Percentiles rank a stretch among this genome's conserved stretches.
Evolutionary conservation across 2,797 vertebrate genomes (phyloP).

Genomic region (Enteromius paludinosus): DNA sequence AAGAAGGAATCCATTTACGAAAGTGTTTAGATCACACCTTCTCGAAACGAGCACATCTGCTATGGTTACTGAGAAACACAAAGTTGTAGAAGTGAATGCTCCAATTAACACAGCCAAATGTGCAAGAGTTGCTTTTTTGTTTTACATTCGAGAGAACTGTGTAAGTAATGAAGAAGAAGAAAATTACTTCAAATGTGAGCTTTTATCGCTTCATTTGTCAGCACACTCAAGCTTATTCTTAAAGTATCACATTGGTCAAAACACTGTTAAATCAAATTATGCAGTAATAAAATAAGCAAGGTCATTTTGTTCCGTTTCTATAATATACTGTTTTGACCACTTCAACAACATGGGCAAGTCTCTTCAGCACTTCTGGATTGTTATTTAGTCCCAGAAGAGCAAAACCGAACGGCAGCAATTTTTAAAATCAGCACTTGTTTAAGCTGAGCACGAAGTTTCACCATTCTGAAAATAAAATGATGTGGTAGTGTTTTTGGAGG

Average conservation of each 20-base stretch:
- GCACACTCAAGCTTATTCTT: not conserved
- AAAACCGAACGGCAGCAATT: constrained; percentile 6
- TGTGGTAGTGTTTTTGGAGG: constrained; percentile 19
- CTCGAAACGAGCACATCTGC: not conserved
- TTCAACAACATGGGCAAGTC: not conserved
- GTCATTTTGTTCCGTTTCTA: not conserved
- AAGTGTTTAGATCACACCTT: not conserved
- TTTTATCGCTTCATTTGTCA: not conserved
- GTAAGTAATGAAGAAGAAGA: not conserved
- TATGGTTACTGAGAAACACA: not conserved
- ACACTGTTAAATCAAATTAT: not conserved
- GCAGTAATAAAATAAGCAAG: not conserved
- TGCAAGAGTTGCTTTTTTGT: not conserved
- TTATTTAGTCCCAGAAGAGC: constrained; percentile 38
- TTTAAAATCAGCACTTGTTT: constrained; percentile 36
- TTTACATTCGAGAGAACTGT: not conserved
- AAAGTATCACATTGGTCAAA: constrained; percentile 6
- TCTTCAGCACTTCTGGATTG: constrained; percentile 28
- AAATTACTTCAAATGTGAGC: not conserved
- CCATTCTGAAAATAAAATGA: constrained; percentile 42
- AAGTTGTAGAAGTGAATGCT: not conserved
- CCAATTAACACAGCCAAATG: not conserved
- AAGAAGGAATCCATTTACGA: not conserved
- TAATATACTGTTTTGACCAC: constrained; percentile 11
- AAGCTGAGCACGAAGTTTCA: constrained; percentile 32